Conservation (phyloP, 2,113 vertebrate species). For the Damaliscus lunatus region DNA sequence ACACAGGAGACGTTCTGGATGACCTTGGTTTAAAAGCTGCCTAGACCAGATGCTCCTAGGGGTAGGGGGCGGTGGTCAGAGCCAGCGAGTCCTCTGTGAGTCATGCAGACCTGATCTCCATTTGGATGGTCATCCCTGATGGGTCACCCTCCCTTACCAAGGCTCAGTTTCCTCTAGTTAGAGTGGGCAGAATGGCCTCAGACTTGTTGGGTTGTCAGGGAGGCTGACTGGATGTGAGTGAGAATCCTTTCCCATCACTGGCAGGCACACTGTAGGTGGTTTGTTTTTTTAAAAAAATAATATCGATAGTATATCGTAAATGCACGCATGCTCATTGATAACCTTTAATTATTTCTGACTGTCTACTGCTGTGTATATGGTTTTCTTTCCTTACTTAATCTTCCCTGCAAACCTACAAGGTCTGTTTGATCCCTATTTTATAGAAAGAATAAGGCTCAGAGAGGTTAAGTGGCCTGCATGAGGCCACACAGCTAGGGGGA, state of each 20-base stretch:
- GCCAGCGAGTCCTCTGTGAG: neutral
- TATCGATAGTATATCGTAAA: accelerated
- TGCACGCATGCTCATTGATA: neutral
- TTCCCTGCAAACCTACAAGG: neutral
- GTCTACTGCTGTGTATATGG: neutral
- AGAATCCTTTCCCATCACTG: neutral
- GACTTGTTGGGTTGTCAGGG: accelerated
- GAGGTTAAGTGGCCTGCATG: neutral
- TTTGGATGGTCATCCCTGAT: neutral
- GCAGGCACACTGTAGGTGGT: neutral
- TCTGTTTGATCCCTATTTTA: neutral
- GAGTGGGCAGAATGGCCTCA: accelerated
- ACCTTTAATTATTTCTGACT: neutral
- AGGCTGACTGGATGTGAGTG: neutral
- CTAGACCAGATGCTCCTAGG: accelerated
- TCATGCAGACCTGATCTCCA: neutral
- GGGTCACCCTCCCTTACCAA: neutral
- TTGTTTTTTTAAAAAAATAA: accelerated
- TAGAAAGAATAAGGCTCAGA: neutral
- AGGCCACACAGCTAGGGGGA: neutral
- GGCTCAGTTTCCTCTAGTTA: neutral
- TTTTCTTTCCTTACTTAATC: neutral
- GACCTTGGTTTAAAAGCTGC: neutral
- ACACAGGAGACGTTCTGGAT: neutral
- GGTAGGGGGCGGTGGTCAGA: accelerated